Evolutionary conservation across 2,888 invertebrate species (phyloP).

Genomic region (Acrobasis consociella): DNA sequence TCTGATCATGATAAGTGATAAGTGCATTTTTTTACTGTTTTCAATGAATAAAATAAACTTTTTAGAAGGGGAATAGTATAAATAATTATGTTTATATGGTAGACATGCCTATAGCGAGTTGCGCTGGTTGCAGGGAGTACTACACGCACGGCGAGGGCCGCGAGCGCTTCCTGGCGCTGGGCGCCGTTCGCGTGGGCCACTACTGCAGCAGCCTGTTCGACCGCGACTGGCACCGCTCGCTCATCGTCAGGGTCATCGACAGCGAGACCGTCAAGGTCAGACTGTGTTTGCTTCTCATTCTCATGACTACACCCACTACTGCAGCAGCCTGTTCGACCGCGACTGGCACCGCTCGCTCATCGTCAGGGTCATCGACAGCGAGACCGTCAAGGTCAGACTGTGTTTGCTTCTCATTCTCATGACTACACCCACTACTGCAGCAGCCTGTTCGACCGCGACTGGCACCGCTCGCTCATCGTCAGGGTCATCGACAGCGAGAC

Average conservation of each 20-base stretch:
- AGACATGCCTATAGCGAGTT: too few relatives aligned
- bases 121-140: slow-evolving; percentile 48
- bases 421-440: slow-evolving; percentile 78
- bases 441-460: slow-evolving; percentile 69
- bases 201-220: slow-evolving; percentile 72
- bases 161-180: slow-evolving; percentile 52
- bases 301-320: slow-evolving; percentile 67
- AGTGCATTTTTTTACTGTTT: too few relatives aligned
- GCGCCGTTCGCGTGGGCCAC: slow-evolving; percentile 69
- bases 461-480: slow-evolving; percentile 79
- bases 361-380: slow-evolving; percentile 61
- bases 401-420: background rate
- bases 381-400: slow-evolving; percentile 50
- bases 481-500: slow-evolving; percentile 60
- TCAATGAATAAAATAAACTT: too few relatives aligned
- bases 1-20: too few relatives aligned
- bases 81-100: too few relatives aligned
- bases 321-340: slow-evolving; percentile 63
- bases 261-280: slow-evolving; percentile 53
- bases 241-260: slow-evolving; percentile 69
- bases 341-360: slow-evolving; percentile 81
- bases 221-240: slow-evolving; percentile 77
- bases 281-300: background rate
- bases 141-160: slow-evolving; percentile 52
- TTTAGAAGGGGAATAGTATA: too few relatives aligned